Evolutionary conservation across 2,113 vertebrate genomes (phyloP).

Genomic region (Peromyscus leucopus): DNA sequence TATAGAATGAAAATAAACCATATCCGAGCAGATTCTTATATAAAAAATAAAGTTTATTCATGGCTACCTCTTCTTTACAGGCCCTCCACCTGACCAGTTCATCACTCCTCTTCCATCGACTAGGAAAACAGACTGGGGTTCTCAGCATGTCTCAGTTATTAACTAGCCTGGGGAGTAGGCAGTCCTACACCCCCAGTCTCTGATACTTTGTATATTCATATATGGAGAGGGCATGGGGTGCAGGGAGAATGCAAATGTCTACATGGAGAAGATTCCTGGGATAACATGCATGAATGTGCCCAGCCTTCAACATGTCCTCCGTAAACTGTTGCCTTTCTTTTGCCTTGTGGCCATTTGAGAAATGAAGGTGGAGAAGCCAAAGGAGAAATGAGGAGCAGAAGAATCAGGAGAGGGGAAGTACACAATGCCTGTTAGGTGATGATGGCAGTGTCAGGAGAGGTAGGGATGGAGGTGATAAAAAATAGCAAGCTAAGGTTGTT

Average conservation of each 20-base stretch:
- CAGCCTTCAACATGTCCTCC: not conserved
- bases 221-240: not conserved
- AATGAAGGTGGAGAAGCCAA: not conserved
- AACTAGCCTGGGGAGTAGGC: not conserved
- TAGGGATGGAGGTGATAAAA: not conserved
- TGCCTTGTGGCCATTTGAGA: not conserved
- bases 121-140: not conserved
- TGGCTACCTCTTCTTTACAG: not conserved
- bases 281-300: not conserved
- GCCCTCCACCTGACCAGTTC: no score
- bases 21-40: not conserved
- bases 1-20: not conserved
- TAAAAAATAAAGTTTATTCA: not conserved
- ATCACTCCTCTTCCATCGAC: not conserved
- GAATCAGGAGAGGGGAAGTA: no score
- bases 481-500: not conserved
- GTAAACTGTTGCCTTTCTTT: conserved; percentile 34
- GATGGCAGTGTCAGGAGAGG: no score
- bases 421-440: no score
- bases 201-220: not conserved
- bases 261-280: not conserved
- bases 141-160: not conserved
- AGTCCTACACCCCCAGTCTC: not conserved
- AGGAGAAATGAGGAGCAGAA: not conserved
- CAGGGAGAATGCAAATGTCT: not conserved